Percentiles rank a stretch among this genome's conserved stretches.
phyloP scores from a whole-genome alignment of 2,113 vertebrate genomes.

The Dunckerocampus dactyliophorus region DNA sequence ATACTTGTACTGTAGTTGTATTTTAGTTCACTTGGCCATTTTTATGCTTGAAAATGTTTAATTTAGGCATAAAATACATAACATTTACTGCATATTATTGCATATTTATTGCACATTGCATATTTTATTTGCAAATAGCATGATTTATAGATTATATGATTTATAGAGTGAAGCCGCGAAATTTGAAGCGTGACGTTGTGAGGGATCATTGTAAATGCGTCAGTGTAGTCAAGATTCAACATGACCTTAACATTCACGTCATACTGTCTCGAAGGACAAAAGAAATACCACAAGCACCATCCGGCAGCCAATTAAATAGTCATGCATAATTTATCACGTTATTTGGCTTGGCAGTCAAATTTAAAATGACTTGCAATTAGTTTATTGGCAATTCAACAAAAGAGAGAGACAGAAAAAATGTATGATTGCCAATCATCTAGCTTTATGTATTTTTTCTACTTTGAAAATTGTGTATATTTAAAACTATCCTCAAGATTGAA shows the following conservation, averaged over 20 bases:
- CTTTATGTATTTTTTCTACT: not conserved
- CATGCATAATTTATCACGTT: slow-evolving; percentile 73
- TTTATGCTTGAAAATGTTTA: no score
- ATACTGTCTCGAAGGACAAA: slow-evolving; percentile 37
- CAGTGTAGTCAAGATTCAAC: slow-evolving; percentile 43
- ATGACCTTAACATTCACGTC: slow-evolving; percentile 39
- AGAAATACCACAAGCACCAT: slow-evolving; percentile 44
- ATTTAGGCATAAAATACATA: no score
- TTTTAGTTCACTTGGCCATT: no score
- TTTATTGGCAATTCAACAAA: not conserved
- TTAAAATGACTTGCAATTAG: slow-evolving; percentile 46
- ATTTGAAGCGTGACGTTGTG: no score
- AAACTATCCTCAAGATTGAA: not conserved
- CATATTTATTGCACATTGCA: no score
- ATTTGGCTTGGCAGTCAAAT: slow-evolving; percentile 62
- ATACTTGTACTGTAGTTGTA: no score
- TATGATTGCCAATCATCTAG: not conserved
- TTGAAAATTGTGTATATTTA: not conserved
- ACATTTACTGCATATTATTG: no score
- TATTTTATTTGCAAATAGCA: no score
- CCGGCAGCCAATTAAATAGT: slow-evolving; percentile 71
- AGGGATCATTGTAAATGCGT: slow-evolving; percentile 13
- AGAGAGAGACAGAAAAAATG: not conserved
- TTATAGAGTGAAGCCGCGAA: no score
- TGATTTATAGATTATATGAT: no score